Evolutionary conservation across 2,113 vertebrate species (phyloP).

Genomic region (Onychostoma macrolepis): DNA sequence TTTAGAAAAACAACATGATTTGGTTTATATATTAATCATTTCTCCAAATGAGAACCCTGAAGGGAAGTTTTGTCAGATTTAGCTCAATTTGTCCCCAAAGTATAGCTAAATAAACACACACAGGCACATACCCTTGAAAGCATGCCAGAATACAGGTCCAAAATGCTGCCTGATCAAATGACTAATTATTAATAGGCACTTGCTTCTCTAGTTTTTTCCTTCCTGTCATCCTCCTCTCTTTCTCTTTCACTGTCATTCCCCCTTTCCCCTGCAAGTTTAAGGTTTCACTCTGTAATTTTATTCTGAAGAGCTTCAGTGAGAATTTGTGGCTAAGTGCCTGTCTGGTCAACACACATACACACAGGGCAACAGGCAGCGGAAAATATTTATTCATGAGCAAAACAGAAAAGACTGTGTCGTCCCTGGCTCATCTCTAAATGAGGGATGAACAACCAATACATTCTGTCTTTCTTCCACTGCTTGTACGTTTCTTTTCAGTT

Average conservation of each 20-base stretch:
- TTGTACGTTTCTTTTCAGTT: not conserved
- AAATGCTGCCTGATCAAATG: constrained; percentile 24
- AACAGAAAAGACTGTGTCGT: constrained; percentile 10
- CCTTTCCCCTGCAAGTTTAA: constrained; percentile 35
- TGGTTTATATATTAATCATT: not conserved
- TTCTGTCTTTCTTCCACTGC: not conserved
- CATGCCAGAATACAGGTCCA: not conserved
- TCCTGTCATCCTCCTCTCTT: not conserved
- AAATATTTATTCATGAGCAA: constrained; percentile 4
- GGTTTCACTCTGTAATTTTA: constrained; percentile 42
- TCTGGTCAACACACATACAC: not conserved
- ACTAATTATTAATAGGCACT: constrained; percentile 43
- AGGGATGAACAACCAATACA: not conserved
- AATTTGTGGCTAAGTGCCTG: not conserved
- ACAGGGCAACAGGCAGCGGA: not conserved
- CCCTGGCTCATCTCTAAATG: not conserved
- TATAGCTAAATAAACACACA: constrained; percentile 1
- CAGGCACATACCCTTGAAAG: not conserved
- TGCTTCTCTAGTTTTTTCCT: not conserved
- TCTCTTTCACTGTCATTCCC: not conserved
- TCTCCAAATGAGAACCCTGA: not conserved
- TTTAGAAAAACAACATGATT: not conserved
- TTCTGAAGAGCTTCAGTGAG: constrained; percentile 38
- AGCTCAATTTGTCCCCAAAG: not conserved
- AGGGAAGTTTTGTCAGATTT: not conserved